A percentile compares a stretch with the other conserved stretches of the same genome.
Evolutionary conservation across 1,140 invertebrate genomes (phyloP).

Genomic region (Physella acuta): DNA sequence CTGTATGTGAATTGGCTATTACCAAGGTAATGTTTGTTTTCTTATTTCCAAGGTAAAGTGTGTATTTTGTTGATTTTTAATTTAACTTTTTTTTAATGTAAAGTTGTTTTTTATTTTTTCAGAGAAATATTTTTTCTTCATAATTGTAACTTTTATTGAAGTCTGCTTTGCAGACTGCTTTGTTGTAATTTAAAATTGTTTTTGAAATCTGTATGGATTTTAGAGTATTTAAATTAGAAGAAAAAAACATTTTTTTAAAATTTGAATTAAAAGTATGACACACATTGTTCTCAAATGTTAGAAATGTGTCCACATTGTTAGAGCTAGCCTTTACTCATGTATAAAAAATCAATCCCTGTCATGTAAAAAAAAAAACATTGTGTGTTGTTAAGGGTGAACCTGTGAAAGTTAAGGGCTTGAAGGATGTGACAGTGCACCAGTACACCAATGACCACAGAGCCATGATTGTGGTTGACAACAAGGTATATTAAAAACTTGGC

Average conservation of each 20-base stretch:
- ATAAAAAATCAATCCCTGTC: no score
- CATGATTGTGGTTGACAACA: slow-evolving; percentile 51
- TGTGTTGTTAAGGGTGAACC: slow-evolving; percentile 49
- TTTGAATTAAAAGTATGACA: no score
- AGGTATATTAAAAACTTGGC: slow-evolving; percentile 33
- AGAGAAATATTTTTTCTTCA: not conserved
- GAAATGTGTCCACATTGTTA: not conserved
- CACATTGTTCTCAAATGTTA: not conserved
- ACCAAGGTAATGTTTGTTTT: slow-evolving; percentile 36
- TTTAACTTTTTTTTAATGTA: not conserved
- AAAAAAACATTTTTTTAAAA: no score
- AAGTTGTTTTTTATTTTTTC: not conserved
- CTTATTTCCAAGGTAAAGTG: slow-evolving; percentile 38
- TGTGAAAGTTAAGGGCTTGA: slow-evolving; percentile 43
- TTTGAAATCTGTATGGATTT: no score
- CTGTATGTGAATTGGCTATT: slow-evolving; percentile 41
- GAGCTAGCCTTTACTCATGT: not conserved
- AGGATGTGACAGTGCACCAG: slow-evolving; percentile 48
- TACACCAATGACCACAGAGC: slow-evolving; percentile 45
- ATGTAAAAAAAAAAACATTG: no score
- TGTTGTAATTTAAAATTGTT: no score
- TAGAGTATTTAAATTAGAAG: no score
- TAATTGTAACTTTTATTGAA: not conserved
- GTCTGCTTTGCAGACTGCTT: not conserved
- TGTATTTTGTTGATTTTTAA: not conserved